These are phyloP conservation scores for Tragulus kanchil DNA, from an alignment of 2,113 vertebrate species.

Conservation along the genomic window DNA sequence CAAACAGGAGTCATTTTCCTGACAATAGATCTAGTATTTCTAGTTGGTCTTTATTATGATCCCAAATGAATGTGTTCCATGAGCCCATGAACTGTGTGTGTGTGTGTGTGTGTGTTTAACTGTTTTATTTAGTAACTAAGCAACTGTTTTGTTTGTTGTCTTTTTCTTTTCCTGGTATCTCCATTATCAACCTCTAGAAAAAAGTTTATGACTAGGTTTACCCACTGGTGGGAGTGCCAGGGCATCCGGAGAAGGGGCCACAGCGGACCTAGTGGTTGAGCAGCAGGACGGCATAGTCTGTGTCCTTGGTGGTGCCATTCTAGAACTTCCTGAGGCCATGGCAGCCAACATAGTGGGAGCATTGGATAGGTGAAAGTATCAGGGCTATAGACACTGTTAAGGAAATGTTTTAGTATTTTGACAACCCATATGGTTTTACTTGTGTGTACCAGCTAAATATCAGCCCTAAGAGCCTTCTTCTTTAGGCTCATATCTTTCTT, in stretches of 20 bases:
- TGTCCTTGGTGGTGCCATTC: neutral
- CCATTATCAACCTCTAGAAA: neutral
- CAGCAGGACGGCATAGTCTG: neutral
- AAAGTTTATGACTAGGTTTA: neutral
- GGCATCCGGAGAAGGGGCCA: neutral
- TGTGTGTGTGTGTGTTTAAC: no score
- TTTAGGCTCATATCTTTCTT: neutral
- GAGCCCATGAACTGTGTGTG: neutral
- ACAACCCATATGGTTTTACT: neutral
- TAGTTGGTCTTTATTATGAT: neutral
- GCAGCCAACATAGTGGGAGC: neutral
- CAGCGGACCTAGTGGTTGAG: neutral
- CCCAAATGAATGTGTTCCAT: neutral
- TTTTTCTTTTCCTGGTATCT: constrained; percentile 38
- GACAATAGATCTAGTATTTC: constrained; percentile 11
- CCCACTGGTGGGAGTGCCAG: neutral
- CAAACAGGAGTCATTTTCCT: neutral
- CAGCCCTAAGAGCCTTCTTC: neutral
- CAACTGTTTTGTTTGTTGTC: neutral
- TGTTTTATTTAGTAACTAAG: neutral
- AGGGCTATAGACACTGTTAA: neutral
- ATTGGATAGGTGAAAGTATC: neutral
- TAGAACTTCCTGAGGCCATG: neutral
- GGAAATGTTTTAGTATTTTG: constrained; percentile 36
- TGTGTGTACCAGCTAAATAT: neutral